These are phyloP conservation scores for Amiota communis DNA, from an alignment of 2,888 invertebrate species.

Conservation along the genomic window DNA sequence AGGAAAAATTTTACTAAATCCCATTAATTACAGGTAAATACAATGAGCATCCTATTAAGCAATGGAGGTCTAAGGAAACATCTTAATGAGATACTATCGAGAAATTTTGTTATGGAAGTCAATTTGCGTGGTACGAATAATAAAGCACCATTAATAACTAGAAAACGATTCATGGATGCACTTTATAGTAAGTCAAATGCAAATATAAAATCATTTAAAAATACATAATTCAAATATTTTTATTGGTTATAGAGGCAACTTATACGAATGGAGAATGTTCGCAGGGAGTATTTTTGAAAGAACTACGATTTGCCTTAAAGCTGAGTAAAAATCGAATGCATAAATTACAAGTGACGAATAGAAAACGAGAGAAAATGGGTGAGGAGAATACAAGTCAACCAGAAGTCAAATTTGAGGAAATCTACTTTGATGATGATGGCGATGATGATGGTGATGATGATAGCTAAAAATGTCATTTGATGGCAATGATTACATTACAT, in stretches of 20 bases:
- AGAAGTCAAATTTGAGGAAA: too few relatives aligned
- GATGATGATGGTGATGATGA: conserved; percentile 13
- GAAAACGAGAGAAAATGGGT: neutral
- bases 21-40: neutral
- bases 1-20: neutral
- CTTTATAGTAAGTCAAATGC: conserved; percentile 1
- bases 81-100: neutral
- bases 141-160: neutral
- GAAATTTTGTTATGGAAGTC: conserved; percentile 9
- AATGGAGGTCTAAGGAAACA: neutral
- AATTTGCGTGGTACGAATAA: conserved; percentile 5
- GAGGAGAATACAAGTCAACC: neutral
- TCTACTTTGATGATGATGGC: too few relatives aligned
- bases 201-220: neutral
- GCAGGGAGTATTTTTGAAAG: neutral
- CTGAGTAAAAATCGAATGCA: conserved; percentile 3
- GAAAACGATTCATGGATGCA: conserved; percentile 1
- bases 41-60: neutral
- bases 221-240: neutral
- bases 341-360: neutral
- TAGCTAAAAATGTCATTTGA: neutral
- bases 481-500: too few relatives aligned
- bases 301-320: neutral
- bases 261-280: neutral
- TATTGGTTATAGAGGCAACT: conserved; percentile 3